Evolutionary conservation across 2,888 invertebrate genomes (phyloP).

Genomic region (Ischnura elegans): DNA sequence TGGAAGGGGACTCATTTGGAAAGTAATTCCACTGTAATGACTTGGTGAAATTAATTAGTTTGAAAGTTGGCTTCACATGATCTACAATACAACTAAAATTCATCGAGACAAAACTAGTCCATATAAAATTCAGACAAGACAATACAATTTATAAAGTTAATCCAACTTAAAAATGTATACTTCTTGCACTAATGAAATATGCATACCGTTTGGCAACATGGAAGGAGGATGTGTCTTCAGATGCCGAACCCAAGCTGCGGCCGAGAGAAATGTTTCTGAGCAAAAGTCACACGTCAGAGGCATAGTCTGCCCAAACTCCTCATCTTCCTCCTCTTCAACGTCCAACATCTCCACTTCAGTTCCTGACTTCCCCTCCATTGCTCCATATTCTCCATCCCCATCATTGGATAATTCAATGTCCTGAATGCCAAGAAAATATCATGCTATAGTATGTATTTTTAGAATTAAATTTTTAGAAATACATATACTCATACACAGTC

Average conservation of each 20-base stretch:
- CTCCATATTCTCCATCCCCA: conserved; percentile 37
- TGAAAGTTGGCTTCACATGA: too few species aligned
- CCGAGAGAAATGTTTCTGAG: conserved; percentile 89
- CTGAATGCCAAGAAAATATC: not conserved
- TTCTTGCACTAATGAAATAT: not conserved
- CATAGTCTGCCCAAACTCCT: conserved; percentile 76
- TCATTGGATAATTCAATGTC: conserved; percentile 58
- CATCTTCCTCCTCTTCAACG: conserved; percentile 75
- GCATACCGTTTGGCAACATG: conserved; percentile 81
- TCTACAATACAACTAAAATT: too few species aligned
- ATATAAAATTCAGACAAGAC: too few species aligned
- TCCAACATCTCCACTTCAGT: conserved; percentile 76
- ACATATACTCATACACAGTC: too few species aligned
- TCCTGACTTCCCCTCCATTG: conserved; percentile 37
- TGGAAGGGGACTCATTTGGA: too few species aligned
- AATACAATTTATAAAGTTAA: too few species aligned
- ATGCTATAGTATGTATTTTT: too few species aligned
- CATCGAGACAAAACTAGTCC: too few species aligned
- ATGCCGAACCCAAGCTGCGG: conserved; percentile 91
- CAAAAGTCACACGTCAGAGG: conserved; percentile 91
- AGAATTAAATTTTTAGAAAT: too few species aligned
- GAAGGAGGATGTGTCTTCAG: conserved; percentile 89
- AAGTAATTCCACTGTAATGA: too few species aligned
- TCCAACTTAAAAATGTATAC: too few species aligned
- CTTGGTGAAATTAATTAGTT: too few species aligned